phyloP scores from a whole-genome alignment of 2,888 invertebrate species.

The Schrankia costaestrigalis region DNA sequence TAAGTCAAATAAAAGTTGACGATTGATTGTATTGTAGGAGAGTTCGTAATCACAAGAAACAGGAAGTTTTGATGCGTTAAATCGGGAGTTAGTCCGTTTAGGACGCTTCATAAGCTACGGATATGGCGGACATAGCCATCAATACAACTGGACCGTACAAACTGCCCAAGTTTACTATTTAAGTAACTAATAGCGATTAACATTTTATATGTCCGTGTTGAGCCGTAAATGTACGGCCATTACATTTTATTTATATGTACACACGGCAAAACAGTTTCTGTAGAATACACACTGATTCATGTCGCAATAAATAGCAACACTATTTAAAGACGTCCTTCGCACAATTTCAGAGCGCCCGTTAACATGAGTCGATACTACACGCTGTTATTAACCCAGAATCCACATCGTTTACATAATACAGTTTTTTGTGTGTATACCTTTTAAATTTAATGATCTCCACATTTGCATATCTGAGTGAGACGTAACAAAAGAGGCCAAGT shows the following conservation, averaged over 20 bases:
- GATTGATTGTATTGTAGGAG: constrained; percentile 73
- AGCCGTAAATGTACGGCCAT: constrained; percentile 35
- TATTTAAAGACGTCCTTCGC: constrained; percentile 76
- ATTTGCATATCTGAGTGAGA: not conserved
- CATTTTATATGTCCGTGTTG: constrained; percentile 40
- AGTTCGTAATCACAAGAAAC: constrained; percentile 60
- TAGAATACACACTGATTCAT: constrained; percentile 58
- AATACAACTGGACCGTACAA: constrained; percentile 39
- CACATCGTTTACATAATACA: constrained; percentile 49
- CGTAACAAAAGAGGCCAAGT: constrained; percentile 36
- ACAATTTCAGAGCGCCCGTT: constrained; percentile 61
- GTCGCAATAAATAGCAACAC: constrained; percentile 60
- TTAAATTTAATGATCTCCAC: constrained; percentile 16
- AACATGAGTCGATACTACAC: constrained; percentile 63
- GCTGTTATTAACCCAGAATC: constrained; percentile 59
- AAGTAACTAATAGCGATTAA: constrained; percentile 40
- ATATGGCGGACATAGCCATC: constrained; percentile 39
- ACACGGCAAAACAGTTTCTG: constrained; percentile 41
- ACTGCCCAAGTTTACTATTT: constrained; percentile 48
- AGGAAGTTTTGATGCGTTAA: constrained; percentile 53
- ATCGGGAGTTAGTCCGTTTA: constrained; percentile 48
- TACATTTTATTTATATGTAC: constrained; percentile 40
- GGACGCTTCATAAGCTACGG: no score
- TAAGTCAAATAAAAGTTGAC: constrained; percentile 78
- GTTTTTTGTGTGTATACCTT: constrained; percentile 36